Base-by-base conservation (phyloP, 1,140 invertebrate species). In the Druon quercuslanigerum region DNA sequence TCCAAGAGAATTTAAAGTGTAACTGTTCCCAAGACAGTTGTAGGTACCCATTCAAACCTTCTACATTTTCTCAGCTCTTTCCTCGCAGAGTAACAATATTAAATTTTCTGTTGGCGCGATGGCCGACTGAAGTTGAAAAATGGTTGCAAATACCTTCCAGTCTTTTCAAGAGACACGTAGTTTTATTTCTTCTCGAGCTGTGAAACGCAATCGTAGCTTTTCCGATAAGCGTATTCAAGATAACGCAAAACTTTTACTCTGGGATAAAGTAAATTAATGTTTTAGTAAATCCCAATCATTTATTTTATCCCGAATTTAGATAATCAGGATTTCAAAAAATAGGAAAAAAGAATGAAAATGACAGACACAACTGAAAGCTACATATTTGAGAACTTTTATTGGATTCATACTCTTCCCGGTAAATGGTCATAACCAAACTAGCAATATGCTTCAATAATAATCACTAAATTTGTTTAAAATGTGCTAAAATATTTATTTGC, bases 81-180 rank as follows among this genome's bases (percentile, higher is more conserved):
- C 46, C 20, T 66, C 60, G 3, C 11, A 40, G 14, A 33, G 60
- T 46, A 66, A 66, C 60, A 66, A 66, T 66, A 66, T 66, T 66
- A 66, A 66, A 66, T 66, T 66, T 66, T 66, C 60, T 16, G 60
- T 40, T 66, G 14, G 25, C 25, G 60, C 60, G 8, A 40, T 66
- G 33, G 60, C 16, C 25, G 60, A 25, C 33, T 66, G 60, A 66
- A 66, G 60, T 66, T 66, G 60, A 66, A 66, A 40, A 66, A 66
- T 66, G 60, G 60, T 66, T 66, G 60, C 60, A 66, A 66, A 66
- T 66, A 40, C 60, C 60, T n/a, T 8, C 33, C 20, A 66, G 60
- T 66, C 25, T 14, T 40, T 33, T 13, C 12, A 33, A 40, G n/a
- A 66, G 20, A 66, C 14, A 56, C 17, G 17, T 40, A 25, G 60